These are phyloP conservation scores for Holacanthella duospinosa DNA, from an alignment of 2,888 invertebrate genomes.

Conservation along the genomic window DNA sequence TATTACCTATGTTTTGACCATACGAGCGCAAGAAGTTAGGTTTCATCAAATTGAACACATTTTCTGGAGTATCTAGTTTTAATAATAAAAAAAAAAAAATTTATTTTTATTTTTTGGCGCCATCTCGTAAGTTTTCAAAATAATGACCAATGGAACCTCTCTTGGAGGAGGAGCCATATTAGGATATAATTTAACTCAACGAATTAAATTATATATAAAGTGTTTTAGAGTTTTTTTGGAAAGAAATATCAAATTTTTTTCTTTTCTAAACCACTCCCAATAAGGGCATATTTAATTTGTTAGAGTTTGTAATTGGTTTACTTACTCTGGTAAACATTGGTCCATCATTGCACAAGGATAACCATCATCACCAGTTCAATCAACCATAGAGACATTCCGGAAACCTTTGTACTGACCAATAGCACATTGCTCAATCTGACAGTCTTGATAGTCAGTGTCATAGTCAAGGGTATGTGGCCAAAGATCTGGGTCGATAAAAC, in stretches of 20 bases:
- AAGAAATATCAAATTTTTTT: too few species aligned
- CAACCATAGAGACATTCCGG: slow-evolving; percentile 58
- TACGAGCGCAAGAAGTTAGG: slow-evolving; percentile 57
- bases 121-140: too few species aligned
- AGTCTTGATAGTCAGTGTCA: slow-evolving; percentile 40
- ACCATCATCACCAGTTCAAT: slow-evolving; percentile 46
- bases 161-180: too few species aligned
- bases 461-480: slow-evolving; percentile 63
- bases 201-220: too few species aligned
- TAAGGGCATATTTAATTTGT: too few species aligned
- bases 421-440: slow-evolving; percentile 49
- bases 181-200: too few species aligned
- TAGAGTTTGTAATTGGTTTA: too few species aligned
- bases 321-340: slow-evolving; percentile 43
- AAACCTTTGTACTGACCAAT: slow-evolving; percentile 49
- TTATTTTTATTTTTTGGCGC: too few species aligned
- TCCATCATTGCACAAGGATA: slow-evolving; percentile 51
- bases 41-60: slow-evolving; percentile 50
- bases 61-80: slow-evolving; percentile 44
- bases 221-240: too few species aligned
- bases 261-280: too few species aligned
- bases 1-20: slow-evolving; percentile 48
- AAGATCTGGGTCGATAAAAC: slow-evolving; percentile 44
- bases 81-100: too few species aligned
- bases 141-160: too few species aligned